These are phyloP conservation scores for Sporophila hypoxantha DNA, from an alignment of 2,113 vertebrate genomes.

Conservation along the genomic window DNA sequence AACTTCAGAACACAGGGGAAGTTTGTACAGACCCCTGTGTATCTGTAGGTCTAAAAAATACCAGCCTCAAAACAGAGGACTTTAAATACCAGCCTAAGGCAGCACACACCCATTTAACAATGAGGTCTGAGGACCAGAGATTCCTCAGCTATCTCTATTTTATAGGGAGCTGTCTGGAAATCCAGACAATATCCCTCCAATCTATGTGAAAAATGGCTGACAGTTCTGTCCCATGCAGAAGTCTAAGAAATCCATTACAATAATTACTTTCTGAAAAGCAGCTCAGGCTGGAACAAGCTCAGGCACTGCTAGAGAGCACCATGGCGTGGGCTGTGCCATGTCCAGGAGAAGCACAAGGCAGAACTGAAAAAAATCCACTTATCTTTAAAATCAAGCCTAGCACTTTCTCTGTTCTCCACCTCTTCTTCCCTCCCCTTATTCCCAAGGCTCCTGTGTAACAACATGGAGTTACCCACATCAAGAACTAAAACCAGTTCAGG, in stretches of 20 bases:
- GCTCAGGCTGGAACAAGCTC: slow-evolving; percentile 15
- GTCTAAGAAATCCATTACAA: neutral
- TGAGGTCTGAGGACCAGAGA: neutral
- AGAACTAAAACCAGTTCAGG: slow-evolving; percentile 19
- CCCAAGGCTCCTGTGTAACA: neutral
- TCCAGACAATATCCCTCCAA: neutral
- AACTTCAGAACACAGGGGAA: neutral
- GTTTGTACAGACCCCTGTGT: neutral
- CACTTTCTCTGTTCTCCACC: neutral
- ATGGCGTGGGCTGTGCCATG: neutral
- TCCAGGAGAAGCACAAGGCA: neutral
- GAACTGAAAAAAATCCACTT: neutral
- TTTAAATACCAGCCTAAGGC: neutral
- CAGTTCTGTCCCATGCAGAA: neutral
- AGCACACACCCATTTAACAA: neutral
- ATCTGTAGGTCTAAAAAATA: neutral
- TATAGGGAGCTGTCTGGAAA: neutral
- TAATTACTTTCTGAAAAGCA: slow-evolving; percentile 1
- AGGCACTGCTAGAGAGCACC: neutral
- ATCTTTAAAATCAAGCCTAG: neutral
- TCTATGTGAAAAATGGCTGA: neutral
- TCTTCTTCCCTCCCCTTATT: neutral
- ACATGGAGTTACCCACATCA: neutral
- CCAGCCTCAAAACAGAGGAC: neutral
- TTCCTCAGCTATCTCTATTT: neutral